Conservation (phyloP, 2,113 vertebrate genomes). For the Chlorodrepanis virens region DNA sequence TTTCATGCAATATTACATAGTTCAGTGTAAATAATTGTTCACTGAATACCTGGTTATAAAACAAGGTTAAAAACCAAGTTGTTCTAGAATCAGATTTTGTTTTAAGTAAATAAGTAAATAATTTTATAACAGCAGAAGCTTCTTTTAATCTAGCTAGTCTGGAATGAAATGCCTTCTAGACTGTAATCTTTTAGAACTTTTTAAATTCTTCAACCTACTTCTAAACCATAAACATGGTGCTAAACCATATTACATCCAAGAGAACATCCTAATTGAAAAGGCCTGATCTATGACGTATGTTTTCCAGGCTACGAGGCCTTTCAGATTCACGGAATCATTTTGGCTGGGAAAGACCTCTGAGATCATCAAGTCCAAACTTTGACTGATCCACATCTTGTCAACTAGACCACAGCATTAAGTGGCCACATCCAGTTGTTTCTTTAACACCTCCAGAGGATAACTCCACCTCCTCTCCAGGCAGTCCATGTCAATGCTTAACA, state of each 20-base stretch:
- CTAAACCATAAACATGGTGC: background rate
- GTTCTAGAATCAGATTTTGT: background rate
- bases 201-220: background rate
- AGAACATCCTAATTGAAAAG: background rate
- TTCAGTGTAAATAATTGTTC: background rate
- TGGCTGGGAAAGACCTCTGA: background rate
- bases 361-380: background rate
- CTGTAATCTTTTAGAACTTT: background rate
- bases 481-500: background rate
- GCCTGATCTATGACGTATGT: background rate
- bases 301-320: background rate
- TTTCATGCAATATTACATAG: background rate
- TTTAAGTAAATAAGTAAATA: background rate
- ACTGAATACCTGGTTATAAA: background rate
- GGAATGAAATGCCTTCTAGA: background rate
- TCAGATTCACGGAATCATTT: background rate
- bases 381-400: background rate
- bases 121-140: background rate
- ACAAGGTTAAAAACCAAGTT: background rate
- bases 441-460: background rate
- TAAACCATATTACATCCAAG: background rate
- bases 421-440: accelerated
- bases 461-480: background rate
- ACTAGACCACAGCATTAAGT: background rate
- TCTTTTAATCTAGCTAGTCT: background rate